Conservation (phyloP, 2,113 vertebrate genomes). For the Agapornis roseicollis region DNA sequence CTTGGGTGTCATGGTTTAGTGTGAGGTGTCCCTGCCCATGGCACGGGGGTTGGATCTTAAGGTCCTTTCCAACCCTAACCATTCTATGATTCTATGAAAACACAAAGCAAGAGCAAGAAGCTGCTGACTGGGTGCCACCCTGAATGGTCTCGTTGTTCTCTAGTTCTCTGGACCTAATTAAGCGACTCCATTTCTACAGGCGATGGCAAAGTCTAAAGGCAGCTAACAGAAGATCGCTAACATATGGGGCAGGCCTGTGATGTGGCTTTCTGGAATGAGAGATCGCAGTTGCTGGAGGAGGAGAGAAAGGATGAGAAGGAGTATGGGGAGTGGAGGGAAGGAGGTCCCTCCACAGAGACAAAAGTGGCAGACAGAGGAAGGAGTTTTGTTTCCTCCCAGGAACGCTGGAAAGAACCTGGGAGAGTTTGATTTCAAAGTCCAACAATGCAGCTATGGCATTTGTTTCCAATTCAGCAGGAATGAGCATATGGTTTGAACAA, state of each 20-base stretch:
- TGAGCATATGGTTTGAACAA: conserved; percentile 61
- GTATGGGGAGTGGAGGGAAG: not conserved
- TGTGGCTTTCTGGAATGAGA: conserved; percentile 58
- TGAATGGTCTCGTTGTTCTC: conserved; percentile 4
- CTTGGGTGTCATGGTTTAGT: not conserved
- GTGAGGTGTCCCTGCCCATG: not conserved
- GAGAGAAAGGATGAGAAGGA: not conserved
- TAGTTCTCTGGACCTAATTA: conserved; percentile 51
- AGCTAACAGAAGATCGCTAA: conserved; percentile 39
- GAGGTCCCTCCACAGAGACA: conserved; percentile 45
- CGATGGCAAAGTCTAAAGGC: not conserved
- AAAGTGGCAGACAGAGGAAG: conserved; percentile 62
- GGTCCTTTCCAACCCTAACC: not conserved
- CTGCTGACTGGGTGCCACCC: not conserved
- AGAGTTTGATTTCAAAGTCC: conserved; percentile 69
- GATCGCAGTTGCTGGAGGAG: not conserved
- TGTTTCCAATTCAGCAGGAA: conserved; percentile 71
- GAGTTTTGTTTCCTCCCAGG: conserved; percentile 62
- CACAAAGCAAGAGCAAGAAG: not conserved
- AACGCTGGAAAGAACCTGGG: conserved; percentile 52
- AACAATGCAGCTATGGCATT: conserved; percentile 46
- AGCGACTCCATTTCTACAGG: not conserved
- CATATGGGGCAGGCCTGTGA: conserved; percentile 37
- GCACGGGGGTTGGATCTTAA: not conserved
- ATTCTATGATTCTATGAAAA: not conserved